Base-by-base conservation (phyloP, 1,140 invertebrate genomes). In the Lanistes nyassanus region DNA sequence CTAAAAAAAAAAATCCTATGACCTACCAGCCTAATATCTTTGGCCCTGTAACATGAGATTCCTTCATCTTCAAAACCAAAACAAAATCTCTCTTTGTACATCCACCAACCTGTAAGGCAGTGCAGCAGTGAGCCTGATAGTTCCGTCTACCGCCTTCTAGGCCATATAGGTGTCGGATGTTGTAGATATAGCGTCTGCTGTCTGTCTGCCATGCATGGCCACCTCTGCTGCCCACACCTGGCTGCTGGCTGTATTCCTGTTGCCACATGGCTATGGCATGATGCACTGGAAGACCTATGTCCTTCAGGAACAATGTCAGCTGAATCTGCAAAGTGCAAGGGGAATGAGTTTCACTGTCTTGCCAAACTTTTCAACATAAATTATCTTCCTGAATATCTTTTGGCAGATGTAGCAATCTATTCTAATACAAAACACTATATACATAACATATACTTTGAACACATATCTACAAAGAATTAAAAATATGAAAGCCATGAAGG, bases 121-220 rank as follows among this genome's bases (percentile, higher is more conserved):
- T 75, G 81, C 93, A 94, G 76, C 83, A 89, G 69, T 91, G 91
- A 36, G 91, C 91, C 55, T 84, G 87, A 75, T 94, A 94, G 83
- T 91, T 91, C 81, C 89, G 92, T 76, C 90, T 88, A 9, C 90
- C 87, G n/a, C 94, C 93, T 89, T 94, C 93, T 55, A 94, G 87
- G 2, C 93, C 93, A 89, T 94, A 94, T 83, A 94, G 88, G 85
- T 94, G 94, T 75, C 92, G 89, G 75, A 94, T 93, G 70, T 92
- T 92, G 87, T 94, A 94, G 6, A 92, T 83, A 87, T 92, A 94
- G 82, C 92, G 92, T 56, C 90, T 91, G 69, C 91, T 90, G 87
- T 92, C 91, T 65, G 90, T 90, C 75, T 92, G 89, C 94, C 93
- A 94, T 75, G 87, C 89, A 76, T 94, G 93, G 42, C 85, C 87